Base-by-base conservation (phyloP, 2,797 vertebrate species). In the Tadarida brasiliensis region DNA sequence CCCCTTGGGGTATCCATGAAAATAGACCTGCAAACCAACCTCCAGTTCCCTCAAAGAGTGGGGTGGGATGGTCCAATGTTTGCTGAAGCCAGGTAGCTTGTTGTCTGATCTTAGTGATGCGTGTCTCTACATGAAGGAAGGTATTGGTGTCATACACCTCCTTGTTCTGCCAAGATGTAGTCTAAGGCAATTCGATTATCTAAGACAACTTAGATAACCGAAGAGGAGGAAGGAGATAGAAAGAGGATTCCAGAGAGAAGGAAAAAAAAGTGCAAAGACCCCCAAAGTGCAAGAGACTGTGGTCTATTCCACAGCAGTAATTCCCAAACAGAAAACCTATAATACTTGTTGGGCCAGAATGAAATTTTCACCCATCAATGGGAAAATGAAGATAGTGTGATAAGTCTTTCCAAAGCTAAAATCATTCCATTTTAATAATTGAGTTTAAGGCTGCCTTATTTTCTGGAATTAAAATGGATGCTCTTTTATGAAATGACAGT, bases 341-440 rank as follows among this genome's bases (percentile, higher is more conserved):
- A 59, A 39, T 30, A 84, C 80, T 86, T 78, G 30, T 7, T 49
- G 51, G 54, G 20, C 5, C 73, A 88, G 15, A 39, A n/a, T 61
- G 47, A 86, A n/a, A 76, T 85, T 51, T 89, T 82, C 59, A 49
- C 3, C 17, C 9, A 5, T 65, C 59, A 54, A 3, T 24, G 28
- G 14, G n/a, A 47, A 91, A 93, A 87, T 47, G 47, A 94, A 28
- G 57, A 22, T 1, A 76, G 26, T 12, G 0, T 20, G 8, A 12
- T 63, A 47, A 51, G 30, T 73, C 51, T 92, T 95, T 85, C 59
- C 70, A 92, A 90, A 78, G 33, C 59, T 30, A 56, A 82, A 76
- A 20, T 78, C 47, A 83, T 44, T 86, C 11, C 11, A 56, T 65
- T 61, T 67, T 71, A 74, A 63, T 78, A 35, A 65, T 39, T 26